Evolutionary conservation across 2,113 vertebrate species (phyloP), one percentile per base, ranked within the genome.

Genomic region (Caracal caracal): DNA sequence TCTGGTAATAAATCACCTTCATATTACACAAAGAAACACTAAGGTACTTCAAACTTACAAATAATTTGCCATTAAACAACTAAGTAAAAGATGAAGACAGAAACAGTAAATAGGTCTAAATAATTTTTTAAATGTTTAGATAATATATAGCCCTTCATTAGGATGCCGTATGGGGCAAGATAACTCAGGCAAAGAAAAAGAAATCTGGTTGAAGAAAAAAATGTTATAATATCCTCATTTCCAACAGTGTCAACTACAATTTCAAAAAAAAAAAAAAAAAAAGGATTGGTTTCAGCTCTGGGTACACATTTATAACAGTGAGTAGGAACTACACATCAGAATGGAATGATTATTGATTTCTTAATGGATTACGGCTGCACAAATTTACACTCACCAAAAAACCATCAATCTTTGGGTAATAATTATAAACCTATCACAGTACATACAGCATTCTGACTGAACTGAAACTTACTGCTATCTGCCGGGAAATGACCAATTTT

Each of bases 361-460:
- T 99, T 99, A 99, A 99, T 99, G 99, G 98, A 99, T 99, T 99
- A 98, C 98, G 96, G 97, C 98, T 98, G 98, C 97, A 98, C 97
- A 98, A 99, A 99, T 99, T 99, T 99, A 99, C 98, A 99, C 98
- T 98, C 98, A 97, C 96, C 96, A 95, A 97, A 73, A 98, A 97
- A 96, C n/a, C 98, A 99, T 99, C 98, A 98, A 99, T 99, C 98
- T 99, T 98, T 80, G 97, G 97, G 97, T 98, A 98, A 99, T 99
- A 99, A 99, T 99, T 99, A 98, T 98, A 98, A 98, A 98, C 98
- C 98, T 98, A 98, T 98, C 98, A 98, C 88, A 98, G 91, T 15
- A 22, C 79, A 96, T 51, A 97, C 84, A 98, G 96, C 96, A 97
- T 98, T 98, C 94, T 98, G 98, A 98, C 97, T 93, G 97, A 98